Conservation (phyloP, 1,140 invertebrate species). For the Bemisia tabaci region DNA sequence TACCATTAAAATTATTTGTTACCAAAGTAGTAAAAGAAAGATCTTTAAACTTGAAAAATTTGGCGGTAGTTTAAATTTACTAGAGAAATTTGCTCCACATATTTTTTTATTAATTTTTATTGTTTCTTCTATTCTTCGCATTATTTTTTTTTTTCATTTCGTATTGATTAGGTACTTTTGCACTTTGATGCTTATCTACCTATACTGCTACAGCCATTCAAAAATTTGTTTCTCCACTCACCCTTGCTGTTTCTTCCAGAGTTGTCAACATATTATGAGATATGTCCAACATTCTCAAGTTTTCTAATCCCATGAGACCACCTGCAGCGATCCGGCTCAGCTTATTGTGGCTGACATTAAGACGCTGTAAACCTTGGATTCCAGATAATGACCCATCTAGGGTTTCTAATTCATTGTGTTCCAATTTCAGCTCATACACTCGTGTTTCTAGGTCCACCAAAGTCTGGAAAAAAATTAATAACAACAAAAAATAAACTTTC, state of each 20-base stretch:
- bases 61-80: too few species aligned
- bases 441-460: conserved; percentile 52
- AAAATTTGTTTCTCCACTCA: too few species aligned
- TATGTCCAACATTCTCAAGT: conserved; percentile 53
- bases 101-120: too few species aligned
- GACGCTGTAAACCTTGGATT: conserved; percentile 48
- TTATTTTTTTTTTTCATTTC: too few species aligned
- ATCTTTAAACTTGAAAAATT: too few species aligned
- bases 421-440: conserved; percentile 50
- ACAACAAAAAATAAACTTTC: conserved; percentile 1
- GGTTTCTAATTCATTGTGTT: conserved; percentile 51
- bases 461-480: conserved; percentile 40
- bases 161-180: too few species aligned
- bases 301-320: conserved; percentile 56
- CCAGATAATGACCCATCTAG: conserved; percentile 59
- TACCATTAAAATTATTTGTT: too few species aligned
- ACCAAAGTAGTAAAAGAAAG: too few species aligned
- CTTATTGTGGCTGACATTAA: conserved; percentile 59
- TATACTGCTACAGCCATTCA: too few species aligned
- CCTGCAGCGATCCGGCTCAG: conserved; percentile 52
- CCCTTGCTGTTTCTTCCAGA: conserved; percentile 64
- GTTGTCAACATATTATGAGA: conserved; percentile 59
- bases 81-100: too few species aligned
- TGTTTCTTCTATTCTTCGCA: too few species aligned
- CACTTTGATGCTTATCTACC: too few species aligned